Evolutionary conservation across 2,797 vertebrate species (phyloP).

Genomic region (Pangasius krempfi): DNA sequence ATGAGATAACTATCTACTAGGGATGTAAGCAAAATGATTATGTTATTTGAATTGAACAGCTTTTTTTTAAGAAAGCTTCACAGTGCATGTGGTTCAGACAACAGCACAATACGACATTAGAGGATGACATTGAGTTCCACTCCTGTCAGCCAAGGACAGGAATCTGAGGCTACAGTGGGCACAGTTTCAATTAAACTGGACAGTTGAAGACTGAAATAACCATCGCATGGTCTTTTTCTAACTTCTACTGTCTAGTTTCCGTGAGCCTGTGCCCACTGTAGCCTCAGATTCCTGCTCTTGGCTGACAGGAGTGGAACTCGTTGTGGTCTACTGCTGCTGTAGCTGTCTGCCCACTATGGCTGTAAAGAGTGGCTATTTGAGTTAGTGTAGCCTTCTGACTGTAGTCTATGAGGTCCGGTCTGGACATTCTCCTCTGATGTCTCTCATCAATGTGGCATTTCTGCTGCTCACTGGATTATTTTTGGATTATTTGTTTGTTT

Average conservation of each 20-base stretch:
- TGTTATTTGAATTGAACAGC: background rate
- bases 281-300: background rate
- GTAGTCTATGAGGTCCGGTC: background rate
- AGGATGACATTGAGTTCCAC: background rate
- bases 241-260: background rate
- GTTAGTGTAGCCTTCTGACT: background rate
- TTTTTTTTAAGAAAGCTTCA: background rate
- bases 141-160: background rate
- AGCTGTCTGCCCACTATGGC: background rate
- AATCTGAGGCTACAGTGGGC: background rate
- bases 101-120: background rate
- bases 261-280: background rate
- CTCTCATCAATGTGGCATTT: background rate
- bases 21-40: background rate
- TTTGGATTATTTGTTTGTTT: background rate
- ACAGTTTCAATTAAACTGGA: background rate
- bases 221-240: background rate
- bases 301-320: background rate
- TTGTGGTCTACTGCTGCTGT: background rate
- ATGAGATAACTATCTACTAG: background rate
- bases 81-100: background rate
- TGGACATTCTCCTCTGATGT: background rate
- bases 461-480: background rate
- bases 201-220: constrained; percentile 1
- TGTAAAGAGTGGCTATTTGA: background rate